Conservation (phyloP, 2,113 vertebrate genomes). For the Solea solea region DNA sequence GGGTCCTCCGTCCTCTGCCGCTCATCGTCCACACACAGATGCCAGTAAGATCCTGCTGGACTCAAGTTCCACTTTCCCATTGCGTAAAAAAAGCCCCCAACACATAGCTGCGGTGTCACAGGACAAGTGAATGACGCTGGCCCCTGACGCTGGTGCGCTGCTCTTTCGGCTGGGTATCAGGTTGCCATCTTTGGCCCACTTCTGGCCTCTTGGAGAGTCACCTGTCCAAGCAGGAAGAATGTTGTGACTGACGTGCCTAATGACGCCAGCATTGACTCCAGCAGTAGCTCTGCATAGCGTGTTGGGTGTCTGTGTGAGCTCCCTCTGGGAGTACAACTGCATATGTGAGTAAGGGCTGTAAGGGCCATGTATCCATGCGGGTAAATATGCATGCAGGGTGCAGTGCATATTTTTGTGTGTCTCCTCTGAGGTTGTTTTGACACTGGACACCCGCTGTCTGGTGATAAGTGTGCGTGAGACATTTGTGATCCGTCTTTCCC, state of each 20-base stretch:
- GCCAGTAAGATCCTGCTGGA: conserved; percentile 70
- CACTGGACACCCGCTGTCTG: conserved; percentile 75
- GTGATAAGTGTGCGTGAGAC: conserved; percentile 52
- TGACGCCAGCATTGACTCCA: conserved; percentile 75
- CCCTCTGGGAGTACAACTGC: conserved; percentile 34
- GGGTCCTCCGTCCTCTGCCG: conserved; percentile 52
- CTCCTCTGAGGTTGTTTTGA: conserved; percentile 80
- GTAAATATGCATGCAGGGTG: conserved; percentile 61
- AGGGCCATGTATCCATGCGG: conserved; percentile 41
- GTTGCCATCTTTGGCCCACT: conserved; percentile 78
- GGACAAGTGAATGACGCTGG: conserved; percentile 79
- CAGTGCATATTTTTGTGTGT: conserved; percentile 57
- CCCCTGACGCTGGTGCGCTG: conserved; percentile 68
- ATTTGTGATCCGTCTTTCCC: conserved; percentile 36
- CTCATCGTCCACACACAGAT: conserved; percentile 70
- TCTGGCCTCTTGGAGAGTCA: conserved; percentile 71
- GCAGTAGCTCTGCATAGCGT: conserved; percentile 67
- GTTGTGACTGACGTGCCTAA: conserved; percentile 72
- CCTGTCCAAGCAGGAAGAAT: conserved; percentile 76
- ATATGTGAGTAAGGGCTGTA: conserved; percentile 31
- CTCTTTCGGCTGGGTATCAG: conserved; percentile 75
- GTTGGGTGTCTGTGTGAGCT: conserved; percentile 59
- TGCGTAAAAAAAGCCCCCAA: conserved; percentile 79
- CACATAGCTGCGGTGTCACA: conserved; percentile 84
- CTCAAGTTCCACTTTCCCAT: conserved; percentile 79